Base-by-base conservation (phyloP, 2,113 vertebrate species). In the Sturnus vulgaris region DNA sequence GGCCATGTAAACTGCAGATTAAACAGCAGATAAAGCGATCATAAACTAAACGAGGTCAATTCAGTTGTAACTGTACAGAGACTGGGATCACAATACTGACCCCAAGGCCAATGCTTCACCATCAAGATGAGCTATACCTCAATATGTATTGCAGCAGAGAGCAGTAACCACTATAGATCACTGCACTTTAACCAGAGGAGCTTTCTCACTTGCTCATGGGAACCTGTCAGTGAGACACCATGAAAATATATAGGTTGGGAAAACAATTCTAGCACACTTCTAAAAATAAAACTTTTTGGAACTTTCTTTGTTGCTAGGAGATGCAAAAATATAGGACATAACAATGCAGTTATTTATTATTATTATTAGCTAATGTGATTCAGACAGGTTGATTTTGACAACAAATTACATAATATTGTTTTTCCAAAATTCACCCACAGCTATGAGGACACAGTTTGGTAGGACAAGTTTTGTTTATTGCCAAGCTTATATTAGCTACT, bases 221-320 rank as follows among this genome's bases (percentile, higher is more conserved):
- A 63, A 86, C 18, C 42, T 83, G 50, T 72, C 79, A 82, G 37
- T 16, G 57, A 82, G 59, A 80, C 40, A 53, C 52, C 27, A 92
- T 12, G 15, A 81, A 86, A 84, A 91, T 40, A 66, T 9, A 81
- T 76, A 8, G 37, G 64, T 8, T 13, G 19, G 44, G 30, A 86
- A 96, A 93, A 76, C 63, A 88, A 93, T 80, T 80, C 68, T 55
- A 90, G 46, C 55, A 70, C 33, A 33, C 3, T 77, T 90, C 90
- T 81, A 90, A 96, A 96, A 96, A 94, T 86, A 94, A 76, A 94
- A 93, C 44, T 82, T 95, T 64, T 49, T 1, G 44, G 37, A 89
- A 91, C 40, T 71, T 91, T 79, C 53, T 86, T 47, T 68, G 53
- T 86, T 90, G 59, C 88, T 70, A 88, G 39, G 71, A 86, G 59